These are phyloP conservation scores for Taenioides sp. DNA, from an alignment of 2,797 vertebrate species.

Conservation along the genomic window DNA sequence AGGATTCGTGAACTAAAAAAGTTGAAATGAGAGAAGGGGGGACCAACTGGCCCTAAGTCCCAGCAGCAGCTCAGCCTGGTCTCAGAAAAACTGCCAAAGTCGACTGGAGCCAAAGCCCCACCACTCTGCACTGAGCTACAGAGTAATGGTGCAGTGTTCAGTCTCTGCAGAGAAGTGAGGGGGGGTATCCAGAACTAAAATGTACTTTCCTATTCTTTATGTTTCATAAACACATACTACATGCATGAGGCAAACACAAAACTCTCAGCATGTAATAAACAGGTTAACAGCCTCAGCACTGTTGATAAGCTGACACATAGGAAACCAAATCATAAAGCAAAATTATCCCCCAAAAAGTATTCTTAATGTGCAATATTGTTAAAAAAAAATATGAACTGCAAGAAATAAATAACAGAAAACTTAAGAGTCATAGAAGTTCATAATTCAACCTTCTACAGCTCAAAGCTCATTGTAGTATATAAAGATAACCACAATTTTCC, in stretches of 20 bases:
- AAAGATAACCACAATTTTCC: no score
- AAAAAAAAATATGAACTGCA: no score
- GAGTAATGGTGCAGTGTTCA: conserved; percentile 19
- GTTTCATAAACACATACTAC: not conserved
- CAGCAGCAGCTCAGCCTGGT: conserved; percentile 33
- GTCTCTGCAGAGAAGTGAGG: not conserved
- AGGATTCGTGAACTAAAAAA: conserved; percentile 2
- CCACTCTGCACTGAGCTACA: conserved; percentile 12
- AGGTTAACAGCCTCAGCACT: no score
- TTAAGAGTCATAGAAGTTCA: no score
- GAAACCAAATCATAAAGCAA: no score
- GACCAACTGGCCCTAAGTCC: conserved; percentile 31
- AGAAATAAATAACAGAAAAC: no score
- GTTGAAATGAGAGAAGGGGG: not conserved
- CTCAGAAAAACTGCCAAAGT: conserved; percentile 30
- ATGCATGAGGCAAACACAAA: not conserved
- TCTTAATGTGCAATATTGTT: no score
- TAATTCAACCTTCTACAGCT: no score
- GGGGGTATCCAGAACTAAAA: not conserved
- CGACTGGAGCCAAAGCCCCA: conserved; percentile 15
- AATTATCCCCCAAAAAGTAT: no score
- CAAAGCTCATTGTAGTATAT: no score
- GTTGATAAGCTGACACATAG: no score
- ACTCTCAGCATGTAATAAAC: not conserved
- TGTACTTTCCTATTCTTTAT: not conserved